Conservation (phyloP, 1,140 invertebrate species). For the Chironomus tepperi region DNA sequence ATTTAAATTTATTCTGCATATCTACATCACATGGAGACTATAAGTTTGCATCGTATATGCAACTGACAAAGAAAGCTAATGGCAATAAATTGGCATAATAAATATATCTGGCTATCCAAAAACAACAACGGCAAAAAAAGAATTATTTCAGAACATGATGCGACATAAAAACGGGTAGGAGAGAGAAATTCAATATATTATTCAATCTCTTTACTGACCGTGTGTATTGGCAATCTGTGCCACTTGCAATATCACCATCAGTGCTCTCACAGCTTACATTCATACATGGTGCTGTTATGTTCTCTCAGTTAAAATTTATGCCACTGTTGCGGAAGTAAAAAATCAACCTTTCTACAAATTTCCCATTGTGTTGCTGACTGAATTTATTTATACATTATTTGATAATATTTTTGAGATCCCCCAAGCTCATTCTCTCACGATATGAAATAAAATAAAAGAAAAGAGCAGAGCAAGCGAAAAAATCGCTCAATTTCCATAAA, state of each 20-base stretch:
- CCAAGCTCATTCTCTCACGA: too few species aligned
- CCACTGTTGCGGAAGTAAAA: constrained; percentile 12
- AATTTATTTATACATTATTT: not conserved
- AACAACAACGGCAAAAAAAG: not conserved
- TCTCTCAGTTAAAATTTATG: not conserved
- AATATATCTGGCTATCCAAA: not conserved
- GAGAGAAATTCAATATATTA: not conserved
- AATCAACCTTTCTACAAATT: constrained; percentile 21
- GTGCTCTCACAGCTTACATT: not conserved
- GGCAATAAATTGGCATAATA: constrained; percentile 13
- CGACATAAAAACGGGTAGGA: not conserved
- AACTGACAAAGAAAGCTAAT: not conserved
- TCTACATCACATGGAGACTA: too few species aligned
- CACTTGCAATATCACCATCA: not conserved
- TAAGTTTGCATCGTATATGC: not conserved
- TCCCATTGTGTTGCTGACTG: not conserved
- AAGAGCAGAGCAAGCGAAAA: not conserved
- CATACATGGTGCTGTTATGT: not conserved
- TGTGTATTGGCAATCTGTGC: not conserved
- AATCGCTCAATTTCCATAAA: constrained; percentile 18
- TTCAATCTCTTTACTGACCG: not conserved
- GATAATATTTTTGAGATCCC: not conserved
- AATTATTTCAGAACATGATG: not conserved
- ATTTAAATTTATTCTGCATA: too few species aligned
- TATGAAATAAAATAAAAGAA: not conserved